Percentiles rank a stretch among this genome's conserved stretches.
These are phyloP conservation scores for Conchocele bisecta DNA, from an alignment of 2,888 invertebrate genomes.

Conservation along the genomic window DNA sequence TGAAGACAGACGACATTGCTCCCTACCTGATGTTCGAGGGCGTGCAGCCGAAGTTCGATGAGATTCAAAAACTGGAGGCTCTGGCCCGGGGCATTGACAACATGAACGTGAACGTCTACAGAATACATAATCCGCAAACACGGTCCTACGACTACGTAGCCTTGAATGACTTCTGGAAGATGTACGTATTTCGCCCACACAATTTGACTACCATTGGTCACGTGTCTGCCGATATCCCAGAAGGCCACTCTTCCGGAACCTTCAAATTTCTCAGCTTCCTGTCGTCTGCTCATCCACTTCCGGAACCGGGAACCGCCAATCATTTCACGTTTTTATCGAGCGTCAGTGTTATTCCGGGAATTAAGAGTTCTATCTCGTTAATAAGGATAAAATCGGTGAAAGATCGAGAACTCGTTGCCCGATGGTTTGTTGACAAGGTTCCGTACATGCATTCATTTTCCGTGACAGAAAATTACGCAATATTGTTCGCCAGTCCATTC, in stretches of 20 bases:
- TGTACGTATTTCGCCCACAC: conserved; percentile 66
- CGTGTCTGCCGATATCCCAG: conserved; percentile 47
- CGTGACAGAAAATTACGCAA: conserved; percentile 71
- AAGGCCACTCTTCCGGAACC: conserved; percentile 11
- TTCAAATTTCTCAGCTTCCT: conserved; percentile 69
- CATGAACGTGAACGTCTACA: conserved; percentile 77
- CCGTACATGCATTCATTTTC: conserved; percentile 81
- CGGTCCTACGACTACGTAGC: conserved; percentile 61
- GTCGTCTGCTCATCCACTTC: conserved; percentile 79
- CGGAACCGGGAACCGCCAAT: conserved; percentile 69
- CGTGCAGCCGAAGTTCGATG: conserved; percentile 70
- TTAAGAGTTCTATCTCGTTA: conserved; percentile 66
- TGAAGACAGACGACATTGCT: conserved; percentile 64
- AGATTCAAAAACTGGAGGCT: conserved; percentile 65
- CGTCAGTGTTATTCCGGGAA: conserved; percentile 68
- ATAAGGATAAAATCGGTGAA: conserved; percentile 68
- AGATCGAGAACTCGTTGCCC: conserved; percentile 68
- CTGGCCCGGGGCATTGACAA: conserved; percentile 77
- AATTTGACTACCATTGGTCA: conserved; percentile 38
- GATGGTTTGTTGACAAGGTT: conserved; percentile 69
- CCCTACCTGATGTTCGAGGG: conserved; percentile 76
- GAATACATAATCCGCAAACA: conserved; percentile 45
- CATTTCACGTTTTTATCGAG: conserved; percentile 74
- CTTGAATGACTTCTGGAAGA: conserved; percentile 78
- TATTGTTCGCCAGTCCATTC: conserved; percentile 76